Conservation (phyloP, 64 coral and sea anemone species). For the Orbicella faveolata region DNA sequence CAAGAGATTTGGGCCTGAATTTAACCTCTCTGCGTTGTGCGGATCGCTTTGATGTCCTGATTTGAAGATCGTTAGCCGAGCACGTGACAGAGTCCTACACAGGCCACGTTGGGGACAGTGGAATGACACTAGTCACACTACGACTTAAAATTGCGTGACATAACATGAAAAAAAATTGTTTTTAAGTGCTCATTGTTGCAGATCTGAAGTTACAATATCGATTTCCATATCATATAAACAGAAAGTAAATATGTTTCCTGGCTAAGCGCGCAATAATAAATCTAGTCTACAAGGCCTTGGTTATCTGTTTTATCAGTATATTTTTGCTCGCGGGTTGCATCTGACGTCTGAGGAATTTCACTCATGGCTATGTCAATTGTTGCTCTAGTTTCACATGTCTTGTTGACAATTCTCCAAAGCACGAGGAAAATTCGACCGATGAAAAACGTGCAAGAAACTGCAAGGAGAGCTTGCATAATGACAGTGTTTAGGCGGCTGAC, state of each 20-base stretch:
- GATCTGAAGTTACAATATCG: background rate
- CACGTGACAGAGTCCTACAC: too few species aligned
- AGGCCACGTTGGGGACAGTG: too few species aligned
- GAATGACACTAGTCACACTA: too few species aligned
- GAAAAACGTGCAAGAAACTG: constrained; percentile 23
- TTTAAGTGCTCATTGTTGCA: background rate
- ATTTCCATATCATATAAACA: background rate
- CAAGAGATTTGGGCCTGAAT: too few species aligned
- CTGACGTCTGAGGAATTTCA: background rate
- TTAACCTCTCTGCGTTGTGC: too few species aligned
- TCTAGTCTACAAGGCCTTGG: background rate
- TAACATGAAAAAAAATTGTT: background rate
- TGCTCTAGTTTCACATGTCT: background rate
- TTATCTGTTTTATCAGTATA: background rate
- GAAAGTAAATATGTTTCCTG: background rate
- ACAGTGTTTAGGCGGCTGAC: background rate
- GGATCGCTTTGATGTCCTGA: too few species aligned
- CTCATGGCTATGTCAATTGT: background rate
- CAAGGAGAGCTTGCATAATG: constrained; percentile 15
- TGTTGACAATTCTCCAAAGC: background rate
- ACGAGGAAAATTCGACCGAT: background rate
- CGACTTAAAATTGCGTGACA: background rate
- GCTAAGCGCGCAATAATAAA: background rate
- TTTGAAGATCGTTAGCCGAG: too few species aligned
- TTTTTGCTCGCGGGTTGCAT: background rate